A percentile compares a stretch with the other conserved stretches of the same genome.
phyloP scores from a whole-genome alignment of 2,797 vertebrate species.

The Cryptoblepharus egeriae region DNA sequence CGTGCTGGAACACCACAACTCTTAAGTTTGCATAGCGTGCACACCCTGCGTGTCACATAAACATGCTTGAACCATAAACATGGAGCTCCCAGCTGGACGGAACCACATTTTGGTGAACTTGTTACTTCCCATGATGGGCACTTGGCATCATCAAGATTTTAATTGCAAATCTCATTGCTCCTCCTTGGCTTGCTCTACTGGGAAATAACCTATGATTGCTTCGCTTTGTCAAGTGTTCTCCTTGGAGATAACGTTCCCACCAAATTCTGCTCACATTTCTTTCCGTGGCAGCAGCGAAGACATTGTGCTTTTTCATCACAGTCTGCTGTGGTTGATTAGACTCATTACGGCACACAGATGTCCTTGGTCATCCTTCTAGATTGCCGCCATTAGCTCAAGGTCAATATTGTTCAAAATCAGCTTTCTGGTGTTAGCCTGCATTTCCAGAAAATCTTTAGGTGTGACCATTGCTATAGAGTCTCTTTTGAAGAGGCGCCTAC shows the following conservation, averaged over 20 bases:
- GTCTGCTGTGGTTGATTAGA: conserved; percentile 24
- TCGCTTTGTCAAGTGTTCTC: neutral
- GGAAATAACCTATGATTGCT: neutral
- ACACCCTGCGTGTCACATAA: neutral
- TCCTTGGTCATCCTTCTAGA: conserved; percentile 18
- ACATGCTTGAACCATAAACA: neutral
- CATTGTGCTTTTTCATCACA: conserved; percentile 4
- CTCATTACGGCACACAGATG: conserved; percentile 32
- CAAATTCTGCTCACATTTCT: neutral
- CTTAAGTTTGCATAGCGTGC: neutral
- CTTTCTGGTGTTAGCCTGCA: conserved; percentile 40
- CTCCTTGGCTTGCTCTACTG: neutral
- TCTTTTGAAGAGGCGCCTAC: conserved; percentile 38
- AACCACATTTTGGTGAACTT: neutral
- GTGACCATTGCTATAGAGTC: conserved; percentile 50
- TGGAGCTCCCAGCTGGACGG: neutral
- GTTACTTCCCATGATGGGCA: neutral
- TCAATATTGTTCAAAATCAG: conserved; percentile 52
- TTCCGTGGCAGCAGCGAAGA: neutral
- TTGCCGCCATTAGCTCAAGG: conserved; percentile 52
- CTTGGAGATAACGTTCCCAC: neutral
- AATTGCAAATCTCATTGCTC: neutral
- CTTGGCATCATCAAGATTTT: neutral
- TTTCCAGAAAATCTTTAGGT: conserved; percentile 28
- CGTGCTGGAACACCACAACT: neutral